These are phyloP conservation scores for Cheilosia vernalis DNA, from an alignment of 2,888 invertebrate species.

Conservation along the genomic window DNA sequence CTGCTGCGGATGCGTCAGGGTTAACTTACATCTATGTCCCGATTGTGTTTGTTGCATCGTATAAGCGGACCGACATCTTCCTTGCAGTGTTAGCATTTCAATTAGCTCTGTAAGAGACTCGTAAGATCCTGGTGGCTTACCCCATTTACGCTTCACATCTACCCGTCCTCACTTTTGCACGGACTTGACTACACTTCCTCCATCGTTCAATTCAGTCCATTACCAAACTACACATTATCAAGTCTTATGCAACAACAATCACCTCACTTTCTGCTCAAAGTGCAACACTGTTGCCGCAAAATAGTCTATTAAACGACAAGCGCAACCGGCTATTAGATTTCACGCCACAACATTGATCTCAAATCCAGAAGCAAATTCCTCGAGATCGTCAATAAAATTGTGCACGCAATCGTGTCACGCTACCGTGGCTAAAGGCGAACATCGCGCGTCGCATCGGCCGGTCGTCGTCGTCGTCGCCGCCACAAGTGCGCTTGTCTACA, in stretches of 20 bases:
- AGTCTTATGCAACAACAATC: background rate
- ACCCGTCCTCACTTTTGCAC: too few relatives aligned
- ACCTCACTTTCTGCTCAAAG: background rate
- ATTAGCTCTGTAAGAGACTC: too few relatives aligned
- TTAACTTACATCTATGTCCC: too few relatives aligned
- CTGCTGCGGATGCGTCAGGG: too few relatives aligned
- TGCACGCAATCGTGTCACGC: slow-evolving; percentile 66
- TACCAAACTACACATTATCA: background rate
- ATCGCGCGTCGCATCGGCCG: too few relatives aligned
- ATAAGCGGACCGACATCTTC: too few relatives aligned
- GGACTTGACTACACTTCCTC: too few relatives aligned
- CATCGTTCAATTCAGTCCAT: too few relatives aligned
- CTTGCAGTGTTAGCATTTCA: too few relatives aligned
- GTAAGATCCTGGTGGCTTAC: too few relatives aligned
- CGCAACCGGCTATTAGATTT: slow-evolving; percentile 50
- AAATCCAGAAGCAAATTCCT: slow-evolving; percentile 67
- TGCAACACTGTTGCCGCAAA: slow-evolving; percentile 51
- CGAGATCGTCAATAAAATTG: slow-evolving; percentile 58
- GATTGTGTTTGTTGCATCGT: too few relatives aligned
- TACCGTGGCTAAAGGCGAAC: slow-evolving; percentile 6
- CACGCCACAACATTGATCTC: slow-evolving; percentile 51
- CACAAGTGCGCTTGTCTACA: slow-evolving; percentile 44
- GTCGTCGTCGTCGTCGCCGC: slow-evolving; percentile 11
- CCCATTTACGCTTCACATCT: too few relatives aligned
- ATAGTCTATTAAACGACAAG: slow-evolving; percentile 36